Evolutionary conservation across 2,797 vertebrate genomes (phyloP).

Genomic region (Harpagifer antarcticus): DNA sequence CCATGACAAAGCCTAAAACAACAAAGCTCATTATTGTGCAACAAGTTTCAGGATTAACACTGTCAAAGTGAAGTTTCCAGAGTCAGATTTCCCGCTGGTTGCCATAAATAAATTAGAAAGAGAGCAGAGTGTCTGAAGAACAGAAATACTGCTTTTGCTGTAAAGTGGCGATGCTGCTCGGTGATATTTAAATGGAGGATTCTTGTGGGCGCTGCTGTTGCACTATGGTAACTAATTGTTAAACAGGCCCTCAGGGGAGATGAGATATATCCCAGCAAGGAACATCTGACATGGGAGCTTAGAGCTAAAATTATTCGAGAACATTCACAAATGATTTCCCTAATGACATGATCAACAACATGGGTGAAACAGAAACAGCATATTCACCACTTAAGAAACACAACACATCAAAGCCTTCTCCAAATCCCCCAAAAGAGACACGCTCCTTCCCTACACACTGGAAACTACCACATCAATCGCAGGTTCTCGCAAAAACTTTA

Average conservation of each 20-base stretch:
- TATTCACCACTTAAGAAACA: slow-evolving; percentile 49
- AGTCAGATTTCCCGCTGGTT: slow-evolving; percentile 57
- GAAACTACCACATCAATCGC: slow-evolving; percentile 43
- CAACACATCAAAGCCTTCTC: slow-evolving; percentile 62
- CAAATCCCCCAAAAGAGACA: slow-evolving; percentile 45
- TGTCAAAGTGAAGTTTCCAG: slow-evolving; percentile 31
- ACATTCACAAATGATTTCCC: slow-evolving; percentile 59
- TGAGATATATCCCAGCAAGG: slow-evolving; percentile 25
- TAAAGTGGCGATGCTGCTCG: slow-evolving; percentile 11
- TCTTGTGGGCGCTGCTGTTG: slow-evolving; percentile 35
- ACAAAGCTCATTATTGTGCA: slow-evolving; percentile 48
- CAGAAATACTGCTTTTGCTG: slow-evolving; percentile 15
- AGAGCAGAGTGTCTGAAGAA: slow-evolving; percentile 15
- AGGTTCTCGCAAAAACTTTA: slow-evolving; percentile 29
- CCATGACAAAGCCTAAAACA: slow-evolving; percentile 54
- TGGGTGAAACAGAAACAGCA: slow-evolving; percentile 38
- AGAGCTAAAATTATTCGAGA: slow-evolving; percentile 52
- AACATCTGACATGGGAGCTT: slow-evolving; percentile 41
- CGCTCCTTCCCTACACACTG: slow-evolving; percentile 6
- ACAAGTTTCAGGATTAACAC: slow-evolving; percentile 58
- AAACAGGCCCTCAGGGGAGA: slow-evolving; percentile 38
- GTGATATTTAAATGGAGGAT: slow-evolving; percentile 18
- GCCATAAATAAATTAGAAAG: slow-evolving; percentile 31
- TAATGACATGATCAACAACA: slow-evolving; percentile 53
- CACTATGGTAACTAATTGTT: slow-evolving; percentile 52